Evolutionary conservation across 2,888 invertebrate genomes (phyloP).

Genomic region (Tolmerus cingulatus): DNA sequence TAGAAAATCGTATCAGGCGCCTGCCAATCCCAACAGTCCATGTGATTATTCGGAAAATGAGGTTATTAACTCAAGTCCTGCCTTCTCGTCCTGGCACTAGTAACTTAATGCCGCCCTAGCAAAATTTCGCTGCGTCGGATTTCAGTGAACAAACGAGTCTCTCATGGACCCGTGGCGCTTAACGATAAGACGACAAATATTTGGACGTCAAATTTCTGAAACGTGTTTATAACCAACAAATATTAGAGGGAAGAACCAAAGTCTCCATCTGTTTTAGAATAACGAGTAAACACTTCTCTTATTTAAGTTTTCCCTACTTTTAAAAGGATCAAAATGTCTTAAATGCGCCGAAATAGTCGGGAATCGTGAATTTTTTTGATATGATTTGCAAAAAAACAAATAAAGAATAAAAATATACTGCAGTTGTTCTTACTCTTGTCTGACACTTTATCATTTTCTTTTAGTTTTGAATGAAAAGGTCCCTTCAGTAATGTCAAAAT

Average conservation of each 20-base stretch:
- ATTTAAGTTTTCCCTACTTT: background rate
- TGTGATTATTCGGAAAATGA: slow-evolving; percentile 5
- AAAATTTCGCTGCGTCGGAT: background rate
- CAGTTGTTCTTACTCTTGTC: too few relatives aligned
- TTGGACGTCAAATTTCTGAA: background rate
- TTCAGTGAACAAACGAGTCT: background rate
- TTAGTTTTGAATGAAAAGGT: too few relatives aligned
- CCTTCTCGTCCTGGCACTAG: background rate
- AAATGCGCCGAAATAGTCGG: background rate
- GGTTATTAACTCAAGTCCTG: background rate
- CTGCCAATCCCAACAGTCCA: slow-evolving; percentile 6
- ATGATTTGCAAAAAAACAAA: too few relatives aligned
- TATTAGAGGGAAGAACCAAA: background rate
- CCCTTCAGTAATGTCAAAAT: too few relatives aligned
- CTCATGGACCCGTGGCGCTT: background rate
- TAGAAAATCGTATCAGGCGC: background rate
- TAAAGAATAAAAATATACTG: too few relatives aligned
- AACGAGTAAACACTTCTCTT: background rate
- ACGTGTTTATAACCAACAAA: background rate
- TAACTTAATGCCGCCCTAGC: background rate
- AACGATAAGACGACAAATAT: background rate
- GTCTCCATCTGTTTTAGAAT: background rate
- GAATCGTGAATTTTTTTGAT: background rate
- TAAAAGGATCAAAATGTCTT: background rate
- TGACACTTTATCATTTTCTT: too few relatives aligned